Conservation (phyloP, 1,140 invertebrate genomes). For the Oscheius sp. region DNA sequence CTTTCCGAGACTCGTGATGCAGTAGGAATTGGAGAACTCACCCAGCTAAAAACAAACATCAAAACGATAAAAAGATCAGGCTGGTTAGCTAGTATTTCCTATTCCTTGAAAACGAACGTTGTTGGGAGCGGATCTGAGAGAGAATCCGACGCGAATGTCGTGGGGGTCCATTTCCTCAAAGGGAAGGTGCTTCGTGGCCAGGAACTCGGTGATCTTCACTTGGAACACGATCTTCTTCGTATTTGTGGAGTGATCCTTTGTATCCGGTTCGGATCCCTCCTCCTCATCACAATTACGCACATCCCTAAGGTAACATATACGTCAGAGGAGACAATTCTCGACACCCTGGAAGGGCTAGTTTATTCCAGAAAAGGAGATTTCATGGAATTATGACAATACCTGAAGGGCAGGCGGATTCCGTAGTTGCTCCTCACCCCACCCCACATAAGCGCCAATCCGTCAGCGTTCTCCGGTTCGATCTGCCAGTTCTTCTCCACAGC, state of each 20-base stretch:
- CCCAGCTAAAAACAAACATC: conserved; percentile 5
- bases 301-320: background rate
- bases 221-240: conserved; percentile 17
- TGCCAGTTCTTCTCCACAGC: conserved; percentile 23
- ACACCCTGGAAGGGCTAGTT: too few relatives aligned
- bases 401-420: conserved; percentile 23
- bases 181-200: conserved; percentile 36
- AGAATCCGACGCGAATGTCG: conserved; percentile 41
- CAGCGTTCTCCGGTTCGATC: conserved; percentile 39
- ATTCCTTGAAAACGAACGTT: conserved; percentile 10
- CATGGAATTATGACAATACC: too few relatives aligned
- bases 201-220: conserved; percentile 31
- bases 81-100: too few relatives aligned
- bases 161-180: conserved; percentile 40
- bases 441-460: conserved; percentile 43
- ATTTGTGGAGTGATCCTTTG: background rate
- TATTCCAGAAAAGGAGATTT: too few relatives aligned
- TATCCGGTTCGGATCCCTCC: background rate
- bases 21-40: conserved; percentile 12
- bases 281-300: background rate
- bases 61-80: background rate
- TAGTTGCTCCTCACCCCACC: conserved; percentile 40
- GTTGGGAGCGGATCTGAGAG: conserved; percentile 17
- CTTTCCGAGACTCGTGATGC: conserved; percentile 19
- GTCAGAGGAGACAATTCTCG: background rate